These are phyloP conservation scores for Dugesia japonica DNA, from an alignment of 2,888 invertebrate genomes.

Conservation along the genomic window DNA sequence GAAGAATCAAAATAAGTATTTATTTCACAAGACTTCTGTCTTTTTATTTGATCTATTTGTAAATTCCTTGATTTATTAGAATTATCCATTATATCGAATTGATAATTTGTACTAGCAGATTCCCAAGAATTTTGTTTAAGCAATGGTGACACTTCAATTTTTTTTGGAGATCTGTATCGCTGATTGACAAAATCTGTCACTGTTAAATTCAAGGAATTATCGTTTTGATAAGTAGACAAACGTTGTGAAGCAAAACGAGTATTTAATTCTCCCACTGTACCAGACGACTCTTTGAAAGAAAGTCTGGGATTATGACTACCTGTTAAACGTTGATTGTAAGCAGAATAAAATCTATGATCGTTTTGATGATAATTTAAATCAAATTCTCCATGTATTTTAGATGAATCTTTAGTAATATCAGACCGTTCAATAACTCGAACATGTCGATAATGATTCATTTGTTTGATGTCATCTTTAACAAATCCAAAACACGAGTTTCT, in stretches of 20 bases:
- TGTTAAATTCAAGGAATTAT: not conserved
- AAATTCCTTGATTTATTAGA: not conserved
- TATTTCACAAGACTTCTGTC: constrained; percentile 8
- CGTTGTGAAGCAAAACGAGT: not conserved
- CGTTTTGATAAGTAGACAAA: not conserved
- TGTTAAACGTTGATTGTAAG: not conserved
- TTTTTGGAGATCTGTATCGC: not conserved
- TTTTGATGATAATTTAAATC: not conserved
- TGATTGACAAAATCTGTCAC: not conserved
- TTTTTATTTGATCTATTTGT: not conserved
- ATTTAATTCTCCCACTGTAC: not conserved
- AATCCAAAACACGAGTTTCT: not conserved
- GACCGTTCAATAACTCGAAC: not conserved
- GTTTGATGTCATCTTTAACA: not conserved
- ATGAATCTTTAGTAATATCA: not conserved
- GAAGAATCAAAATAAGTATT: not conserved
- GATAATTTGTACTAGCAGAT: not conserved
- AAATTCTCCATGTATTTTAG: not conserved
- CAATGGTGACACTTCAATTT: not conserved
- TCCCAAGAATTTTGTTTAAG: not conserved
- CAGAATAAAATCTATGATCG: constrained; percentile 9
- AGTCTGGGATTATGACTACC: not conserved
- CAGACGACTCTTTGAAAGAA: not conserved
- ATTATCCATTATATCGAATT: not conserved
- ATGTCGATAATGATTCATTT: constrained; percentile 2